Base-by-base conservation (phyloP, 1,140 invertebrate genomes). In the Pantala flavescens region DNA sequence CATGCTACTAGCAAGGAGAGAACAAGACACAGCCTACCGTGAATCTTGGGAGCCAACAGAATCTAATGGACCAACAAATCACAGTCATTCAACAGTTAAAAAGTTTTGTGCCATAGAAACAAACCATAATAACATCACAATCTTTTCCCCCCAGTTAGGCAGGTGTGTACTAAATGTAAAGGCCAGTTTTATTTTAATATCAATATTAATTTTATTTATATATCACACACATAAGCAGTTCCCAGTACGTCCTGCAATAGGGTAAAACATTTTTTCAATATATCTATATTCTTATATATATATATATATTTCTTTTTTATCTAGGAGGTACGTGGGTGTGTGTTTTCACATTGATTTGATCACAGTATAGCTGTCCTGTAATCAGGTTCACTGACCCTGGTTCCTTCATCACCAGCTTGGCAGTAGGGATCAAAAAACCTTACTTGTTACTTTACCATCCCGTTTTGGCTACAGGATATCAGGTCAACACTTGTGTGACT, bases 231-330 rank as follows among this genome's bases (percentile, higher is more conserved):
- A 63, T 19, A 63, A 63, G 49, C 49, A 63, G 49, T 63, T 63
- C 49, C 49, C 49, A 63, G 49, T 63, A 63, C 49, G 14, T 63
- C 49, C 49, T 63, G 49, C 49, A 63, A 36, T 63, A 63, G 49
- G 49, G 49, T 63, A 63, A 63, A 63, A 63, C 49, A 63, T 63
- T 63, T 63, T 63, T 63, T 63, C n/a, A 63, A 63, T 63, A 63
- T 63, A 63, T 63, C 49, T 63, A 63, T 63, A 63, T 7, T 63
- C n/a, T 19, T 63, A 63, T 63, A 63, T 63, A 63, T 63, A 19
- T 36, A 36, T 36, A 19, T 63, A 49, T 49, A 9, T 49, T 49
- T 63, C 49, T 63, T 63, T 63, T 21, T 63, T 63, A 63, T 63
- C 28, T 36, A 5, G 49, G 49, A 63, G 49, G 49, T 63, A 63